phyloP scores from a whole-genome alignment of 2,888 invertebrate species.

The Agrypnus murinus region DNA sequence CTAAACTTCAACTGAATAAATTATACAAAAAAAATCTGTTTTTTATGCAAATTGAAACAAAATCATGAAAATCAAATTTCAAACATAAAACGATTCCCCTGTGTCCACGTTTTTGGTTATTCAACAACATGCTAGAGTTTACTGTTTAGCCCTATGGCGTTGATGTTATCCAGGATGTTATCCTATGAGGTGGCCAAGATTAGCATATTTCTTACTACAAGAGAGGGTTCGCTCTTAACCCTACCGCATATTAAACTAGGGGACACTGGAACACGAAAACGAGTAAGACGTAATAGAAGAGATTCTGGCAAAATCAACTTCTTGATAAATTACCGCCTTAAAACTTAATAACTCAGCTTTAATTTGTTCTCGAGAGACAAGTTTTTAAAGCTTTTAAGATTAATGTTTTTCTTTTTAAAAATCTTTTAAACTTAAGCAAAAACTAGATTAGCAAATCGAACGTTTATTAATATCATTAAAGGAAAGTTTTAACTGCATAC shows the following conservation, averaged over 20 bases:
- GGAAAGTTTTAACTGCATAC: neutral
- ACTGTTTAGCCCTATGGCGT: slow-evolving; percentile 35
- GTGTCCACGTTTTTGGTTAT: slow-evolving; percentile 16
- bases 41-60: no score
- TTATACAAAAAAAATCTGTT: neutral
- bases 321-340: slow-evolving; percentile 30
- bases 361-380: slow-evolving; percentile 10
- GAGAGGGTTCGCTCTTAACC: slow-evolving; percentile 30
- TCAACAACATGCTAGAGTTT: slow-evolving; percentile 13
- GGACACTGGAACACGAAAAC: slow-evolving; percentile 21
- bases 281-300: slow-evolving; percentile 27
- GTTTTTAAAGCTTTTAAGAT: slow-evolving; percentile 11
- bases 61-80: neutral
- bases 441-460: neutral
- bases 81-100: slow-evolving; percentile 6
- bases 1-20: no score
- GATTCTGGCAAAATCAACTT: slow-evolving; percentile 30
- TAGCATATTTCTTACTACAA: slow-evolving; percentile 42
- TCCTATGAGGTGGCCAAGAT: slow-evolving; percentile 37
- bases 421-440: neutral
- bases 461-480: neutral
- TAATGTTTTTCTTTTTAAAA: slow-evolving; percentile 6
- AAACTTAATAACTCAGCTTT: slow-evolving; percentile 23
- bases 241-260: slow-evolving; percentile 45
- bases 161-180: slow-evolving; percentile 47